A percentile compares a stretch with the other conserved stretches of the same genome.
phyloP scores from a whole-genome alignment of 2,888 invertebrate species.

The Steinernema scapterisci region DNA sequence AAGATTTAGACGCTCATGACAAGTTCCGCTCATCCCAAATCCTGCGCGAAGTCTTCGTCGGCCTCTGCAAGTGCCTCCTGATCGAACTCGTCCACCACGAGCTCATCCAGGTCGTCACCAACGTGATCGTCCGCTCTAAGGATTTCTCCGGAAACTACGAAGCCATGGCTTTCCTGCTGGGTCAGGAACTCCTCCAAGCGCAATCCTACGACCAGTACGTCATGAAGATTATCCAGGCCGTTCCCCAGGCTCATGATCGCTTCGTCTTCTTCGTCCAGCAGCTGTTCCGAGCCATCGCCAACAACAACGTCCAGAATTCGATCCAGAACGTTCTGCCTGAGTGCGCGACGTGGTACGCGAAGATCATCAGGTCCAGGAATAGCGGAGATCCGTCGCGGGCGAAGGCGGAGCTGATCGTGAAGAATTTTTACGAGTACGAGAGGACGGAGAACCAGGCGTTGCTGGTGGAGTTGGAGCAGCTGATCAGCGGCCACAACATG shows the following conservation, averaged over 20 bases:
- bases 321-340: slow-evolving; percentile 90
- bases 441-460: not conserved
- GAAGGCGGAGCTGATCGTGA: slow-evolving; percentile 10
- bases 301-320: slow-evolving; percentile 79
- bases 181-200: slow-evolving; percentile 81
- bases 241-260: slow-evolving; percentile 68
- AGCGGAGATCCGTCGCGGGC: not conserved
- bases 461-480: not conserved
- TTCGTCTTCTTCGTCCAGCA: slow-evolving; percentile 84
- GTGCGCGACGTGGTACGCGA: slow-evolving; percentile 68
- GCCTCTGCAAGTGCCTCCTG: slow-evolving; percentile 20
- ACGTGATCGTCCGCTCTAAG: not conserved
- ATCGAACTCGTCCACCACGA: not conserved
- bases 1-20: not conserved
- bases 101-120: not conserved
- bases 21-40: not conserved
- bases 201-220: slow-evolving; percentile 80
- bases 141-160: slow-evolving; percentile 70
- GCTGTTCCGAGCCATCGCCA: slow-evolving; percentile 74
- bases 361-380: not conserved
- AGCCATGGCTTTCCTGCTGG: slow-evolving; percentile 84
- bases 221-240: slow-evolving; percentile 78
- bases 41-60: slow-evolving; percentile 10
- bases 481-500: not conserved
- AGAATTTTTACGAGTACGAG: not conserved